These are phyloP conservation scores for Coregonus suidteri DNA, from an alignment of 2,797 vertebrate species.

Conservation along the genomic window DNA sequence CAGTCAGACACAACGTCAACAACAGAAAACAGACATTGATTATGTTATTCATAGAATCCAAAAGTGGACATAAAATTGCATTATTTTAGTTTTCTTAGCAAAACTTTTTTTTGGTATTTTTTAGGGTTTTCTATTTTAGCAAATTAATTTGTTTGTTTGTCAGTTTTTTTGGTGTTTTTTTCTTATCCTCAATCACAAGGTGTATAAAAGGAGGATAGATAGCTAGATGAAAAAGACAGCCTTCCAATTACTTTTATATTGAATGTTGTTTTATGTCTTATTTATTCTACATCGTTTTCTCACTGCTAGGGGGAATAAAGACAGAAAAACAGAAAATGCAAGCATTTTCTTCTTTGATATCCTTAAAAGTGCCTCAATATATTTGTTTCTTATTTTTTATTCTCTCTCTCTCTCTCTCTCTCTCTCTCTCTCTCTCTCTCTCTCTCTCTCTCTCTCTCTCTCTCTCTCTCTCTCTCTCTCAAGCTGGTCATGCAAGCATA, in stretches of 20 bases:
- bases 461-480: too few relatives aligned
- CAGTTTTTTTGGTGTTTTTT: conserved; percentile 52
- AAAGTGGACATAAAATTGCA: conserved; percentile 35
- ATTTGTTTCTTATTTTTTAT: conserved; percentile 68
- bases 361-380: conserved; percentile 84
- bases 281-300: conserved; percentile 51
- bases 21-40: conserved; percentile 67
- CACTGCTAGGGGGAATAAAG: conserved; percentile 36
- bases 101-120: too few relatives aligned
- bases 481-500: conserved; percentile 36
- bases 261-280: conserved; percentile 58
- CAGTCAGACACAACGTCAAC: conserved; percentile 66
- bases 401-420: too few relatives aligned
- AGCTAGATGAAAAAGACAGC: conserved; percentile 44
- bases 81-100: conserved; percentile 23
- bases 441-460: too few relatives aligned
- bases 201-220: conserved; percentile 47
- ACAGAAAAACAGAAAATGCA: conserved; percentile 61
- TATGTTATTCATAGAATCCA: background rate
- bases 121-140: conserved; percentile 12
- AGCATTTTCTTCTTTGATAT: conserved; percentile 73
- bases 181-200: conserved; percentile 57
- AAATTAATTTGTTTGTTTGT: conserved; percentile 20
- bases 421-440: too few relatives aligned
- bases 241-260: conserved; percentile 51